Evolutionary conservation across 2,888 invertebrate species (phyloP).

Genomic region (Rhopalosiphum nymphaeae): DNA sequence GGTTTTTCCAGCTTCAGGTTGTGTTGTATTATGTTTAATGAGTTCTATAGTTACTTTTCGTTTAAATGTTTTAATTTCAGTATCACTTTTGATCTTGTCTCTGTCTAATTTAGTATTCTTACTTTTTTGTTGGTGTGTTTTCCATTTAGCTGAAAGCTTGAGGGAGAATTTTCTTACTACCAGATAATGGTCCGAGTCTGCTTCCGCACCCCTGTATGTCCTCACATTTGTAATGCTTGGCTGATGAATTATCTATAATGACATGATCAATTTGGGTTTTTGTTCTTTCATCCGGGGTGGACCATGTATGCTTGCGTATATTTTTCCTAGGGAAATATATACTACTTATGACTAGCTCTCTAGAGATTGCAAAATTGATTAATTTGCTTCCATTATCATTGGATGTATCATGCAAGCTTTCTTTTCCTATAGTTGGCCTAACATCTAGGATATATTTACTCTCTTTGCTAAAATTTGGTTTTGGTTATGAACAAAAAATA

Average conservation of each 20-base stretch:
- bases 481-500: too few relatives aligned
- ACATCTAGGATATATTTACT: too few relatives aligned
- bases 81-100: slow-evolving; percentile 29
- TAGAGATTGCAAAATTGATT: neutral
- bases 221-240: neutral
- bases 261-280: neutral
- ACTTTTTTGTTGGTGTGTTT: slow-evolving; percentile 41
- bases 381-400: too few relatives aligned
- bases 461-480: too few relatives aligned
- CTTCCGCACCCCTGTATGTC: neutral
- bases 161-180: slow-evolving; percentile 42
- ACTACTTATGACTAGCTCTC: slow-evolving; percentile 70
- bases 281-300: too few relatives aligned
- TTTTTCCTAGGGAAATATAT: neutral
- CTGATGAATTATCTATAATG: neutral
- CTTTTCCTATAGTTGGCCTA: too few relatives aligned
- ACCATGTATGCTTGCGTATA: neutral
- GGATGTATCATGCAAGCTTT: too few relatives aligned
- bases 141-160: slow-evolving; percentile 38
- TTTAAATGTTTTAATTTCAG: slow-evolving; percentile 38
- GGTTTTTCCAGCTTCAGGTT: slow-evolving; percentile 27
- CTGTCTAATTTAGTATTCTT: slow-evolving; percentile 34
- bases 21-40: slow-evolving; percentile 22
- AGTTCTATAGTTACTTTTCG: slow-evolving; percentile 34
- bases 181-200: neutral